phyloP scores from a whole-genome alignment of 2,113 vertebrate species.

The Vulpes vulpes region DNA sequence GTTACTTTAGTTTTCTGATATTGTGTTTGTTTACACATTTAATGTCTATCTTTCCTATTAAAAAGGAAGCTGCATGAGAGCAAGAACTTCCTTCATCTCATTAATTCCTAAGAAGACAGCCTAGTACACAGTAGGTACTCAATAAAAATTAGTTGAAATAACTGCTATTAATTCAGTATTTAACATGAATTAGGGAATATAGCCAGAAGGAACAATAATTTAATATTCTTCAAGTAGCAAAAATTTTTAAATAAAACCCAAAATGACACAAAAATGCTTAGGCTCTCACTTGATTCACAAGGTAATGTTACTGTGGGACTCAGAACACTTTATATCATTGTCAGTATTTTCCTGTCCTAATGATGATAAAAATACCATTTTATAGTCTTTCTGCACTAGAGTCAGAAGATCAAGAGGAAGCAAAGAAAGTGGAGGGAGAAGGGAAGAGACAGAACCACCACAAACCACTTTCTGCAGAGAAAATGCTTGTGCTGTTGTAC shows the following conservation, averaged over 20 bases:
- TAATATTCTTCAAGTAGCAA: slow-evolving; percentile 34
- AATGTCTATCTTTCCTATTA: background rate
- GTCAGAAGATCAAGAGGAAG: background rate
- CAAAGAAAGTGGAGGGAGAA: background rate
- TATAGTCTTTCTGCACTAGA: background rate
- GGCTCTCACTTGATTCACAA: slow-evolving; percentile 46
- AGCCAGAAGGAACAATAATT: slow-evolving; percentile 17
- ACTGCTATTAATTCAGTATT: slow-evolving; percentile 12
- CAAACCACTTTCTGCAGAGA: background rate
- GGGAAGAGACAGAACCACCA: background rate
- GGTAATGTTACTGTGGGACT: background rate
- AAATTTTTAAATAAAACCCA: slow-evolving; percentile 4
- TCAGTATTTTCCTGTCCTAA: slow-evolving; percentile 14
- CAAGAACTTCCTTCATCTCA: background rate
- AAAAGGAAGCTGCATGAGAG: background rate
- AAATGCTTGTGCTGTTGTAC: background rate
- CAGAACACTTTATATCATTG: background rate
- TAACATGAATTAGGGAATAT: slow-evolving; percentile 19
- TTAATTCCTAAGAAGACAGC: background rate
- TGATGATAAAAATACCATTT: background rate
- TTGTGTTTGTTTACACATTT: background rate
- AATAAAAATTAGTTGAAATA: background rate
- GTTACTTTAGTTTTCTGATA: background rate
- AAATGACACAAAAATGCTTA: background rate
- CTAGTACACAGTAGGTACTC: background rate